Percentiles rank a stretch among this genome's conserved stretches.
Conservation (phyloP, 2,888 invertebrate species). For the Lamproptera curius region DNA sequence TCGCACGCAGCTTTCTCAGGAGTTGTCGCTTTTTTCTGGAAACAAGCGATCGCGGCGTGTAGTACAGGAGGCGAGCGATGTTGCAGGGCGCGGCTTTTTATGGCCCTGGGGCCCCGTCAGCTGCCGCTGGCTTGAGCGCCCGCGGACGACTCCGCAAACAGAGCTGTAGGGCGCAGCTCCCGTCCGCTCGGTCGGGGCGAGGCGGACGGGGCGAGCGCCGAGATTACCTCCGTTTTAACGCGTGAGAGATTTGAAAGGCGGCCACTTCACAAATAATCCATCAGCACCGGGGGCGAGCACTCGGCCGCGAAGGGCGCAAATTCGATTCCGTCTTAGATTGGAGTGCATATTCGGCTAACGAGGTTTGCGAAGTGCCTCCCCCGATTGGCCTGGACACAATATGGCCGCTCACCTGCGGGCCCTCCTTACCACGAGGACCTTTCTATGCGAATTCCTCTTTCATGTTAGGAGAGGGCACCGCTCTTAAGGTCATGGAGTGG, state of each 20-base stretch:
- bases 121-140: constrained; percentile 23
- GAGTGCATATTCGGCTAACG: constrained; percentile 71
- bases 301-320: constrained; percentile 45
- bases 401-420: not conserved
- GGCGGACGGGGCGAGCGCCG: constrained; percentile 35
- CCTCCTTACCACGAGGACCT: too few species aligned
- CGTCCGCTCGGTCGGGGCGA: too few species aligned
- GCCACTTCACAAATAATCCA: constrained; percentile 72
- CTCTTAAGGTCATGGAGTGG: too few species aligned
- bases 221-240: constrained; percentile 77
- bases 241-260: constrained; percentile 74
- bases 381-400: not conserved
- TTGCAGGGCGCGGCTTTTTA: constrained; percentile 34
- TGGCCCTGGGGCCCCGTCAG: constrained; percentile 22
- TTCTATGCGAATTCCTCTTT: too few species aligned
- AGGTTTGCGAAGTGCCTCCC: constrained; percentile 44
- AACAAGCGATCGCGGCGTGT: constrained; percentile 61
- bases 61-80: constrained; percentile 47
- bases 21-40: constrained; percentile 46
- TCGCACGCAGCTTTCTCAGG: constrained; percentile 66
- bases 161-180: constrained; percentile 34
- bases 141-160: constrained; percentile 65
- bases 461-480: too few species aligned
- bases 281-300: constrained; percentile 57
- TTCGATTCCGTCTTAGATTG: constrained; percentile 67